Percentiles rank a stretch among this genome's conserved stretches.
These are phyloP conservation scores for Pteronotus mesoamericanus DNA, from an alignment of 2,797 vertebrate genomes.

Conservation along the genomic window DNA sequence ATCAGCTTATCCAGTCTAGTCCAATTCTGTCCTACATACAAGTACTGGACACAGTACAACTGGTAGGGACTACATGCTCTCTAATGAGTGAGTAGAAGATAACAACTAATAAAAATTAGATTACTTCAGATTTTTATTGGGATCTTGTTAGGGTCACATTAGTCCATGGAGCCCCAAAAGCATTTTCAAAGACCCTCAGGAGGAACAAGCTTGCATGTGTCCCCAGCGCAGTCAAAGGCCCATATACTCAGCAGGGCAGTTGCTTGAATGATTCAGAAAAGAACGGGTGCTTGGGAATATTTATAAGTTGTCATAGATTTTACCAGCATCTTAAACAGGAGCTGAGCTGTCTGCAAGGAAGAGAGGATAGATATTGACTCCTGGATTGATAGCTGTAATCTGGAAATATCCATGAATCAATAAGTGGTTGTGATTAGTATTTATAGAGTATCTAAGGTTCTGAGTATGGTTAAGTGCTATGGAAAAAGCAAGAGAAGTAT, in stretches of 20 bases:
- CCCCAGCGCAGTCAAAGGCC: background rate
- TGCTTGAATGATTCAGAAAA: background rate
- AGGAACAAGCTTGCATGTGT: background rate
- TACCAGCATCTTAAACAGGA: background rate
- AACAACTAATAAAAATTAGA: background rate
- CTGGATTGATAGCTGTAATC: background rate
- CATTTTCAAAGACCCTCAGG: background rate
- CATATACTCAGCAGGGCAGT: background rate
- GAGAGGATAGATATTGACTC: background rate
- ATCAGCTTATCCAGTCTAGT: background rate
- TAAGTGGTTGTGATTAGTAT: background rate
- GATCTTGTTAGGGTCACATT: background rate
- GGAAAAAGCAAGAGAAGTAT: background rate
- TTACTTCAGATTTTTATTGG: background rate
- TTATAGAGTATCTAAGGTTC: background rate
- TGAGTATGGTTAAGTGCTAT: background rate
- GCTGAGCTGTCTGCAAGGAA: background rate
- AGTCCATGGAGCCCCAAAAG: background rate
- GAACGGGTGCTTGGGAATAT: background rate
- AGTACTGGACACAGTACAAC: background rate
- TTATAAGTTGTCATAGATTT: background rate
- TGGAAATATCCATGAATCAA: background rate
- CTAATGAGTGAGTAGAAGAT: background rate
- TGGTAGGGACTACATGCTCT: background rate
- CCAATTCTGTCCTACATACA: background rate